These are phyloP conservation scores for Poecilia wingei DNA, from an alignment of 2,797 vertebrate species.

Conservation along the genomic window DNA sequence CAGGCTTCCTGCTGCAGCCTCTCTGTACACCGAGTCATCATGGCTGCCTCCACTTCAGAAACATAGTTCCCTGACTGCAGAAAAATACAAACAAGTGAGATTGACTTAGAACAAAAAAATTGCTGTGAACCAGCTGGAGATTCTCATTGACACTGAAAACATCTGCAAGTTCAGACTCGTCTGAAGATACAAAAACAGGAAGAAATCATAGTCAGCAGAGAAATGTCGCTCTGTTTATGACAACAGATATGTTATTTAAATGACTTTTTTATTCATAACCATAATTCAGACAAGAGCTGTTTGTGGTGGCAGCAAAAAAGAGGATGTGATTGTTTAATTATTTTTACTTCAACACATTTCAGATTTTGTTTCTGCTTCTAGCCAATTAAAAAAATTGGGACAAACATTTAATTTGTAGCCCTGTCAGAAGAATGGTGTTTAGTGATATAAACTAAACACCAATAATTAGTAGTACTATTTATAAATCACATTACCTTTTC, in stretches of 20 bases:
- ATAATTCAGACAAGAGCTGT: neutral
- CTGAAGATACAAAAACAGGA: neutral
- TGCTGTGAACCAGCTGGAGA: neutral
- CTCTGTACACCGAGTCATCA: conserved; percentile 86
- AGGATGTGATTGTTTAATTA: neutral
- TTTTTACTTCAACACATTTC: neutral
- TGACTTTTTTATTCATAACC: neutral
- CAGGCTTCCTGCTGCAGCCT: conserved; percentile 88
- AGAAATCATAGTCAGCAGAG: neutral
- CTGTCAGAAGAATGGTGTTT: neutral
- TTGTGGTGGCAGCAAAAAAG: neutral
- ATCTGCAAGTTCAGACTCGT: neutral
- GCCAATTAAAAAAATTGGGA: neutral
- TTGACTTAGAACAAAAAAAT: neutral
- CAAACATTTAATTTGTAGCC: neutral
- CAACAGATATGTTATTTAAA: neutral
- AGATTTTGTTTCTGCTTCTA: neutral
- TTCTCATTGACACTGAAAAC: neutral
- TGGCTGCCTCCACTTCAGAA: conserved; percentile 86
- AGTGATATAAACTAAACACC: too few relatives aligned
- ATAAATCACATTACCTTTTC: neutral
- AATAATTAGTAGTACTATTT: neutral
- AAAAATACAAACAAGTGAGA: conserved; percentile 36
- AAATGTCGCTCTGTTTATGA: neutral
- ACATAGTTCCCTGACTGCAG: conserved; percentile 89